These are phyloP conservation scores for Danio albolineatus DNA, from an alignment of 2,797 vertebrate species.

Conservation along the genomic window DNA sequence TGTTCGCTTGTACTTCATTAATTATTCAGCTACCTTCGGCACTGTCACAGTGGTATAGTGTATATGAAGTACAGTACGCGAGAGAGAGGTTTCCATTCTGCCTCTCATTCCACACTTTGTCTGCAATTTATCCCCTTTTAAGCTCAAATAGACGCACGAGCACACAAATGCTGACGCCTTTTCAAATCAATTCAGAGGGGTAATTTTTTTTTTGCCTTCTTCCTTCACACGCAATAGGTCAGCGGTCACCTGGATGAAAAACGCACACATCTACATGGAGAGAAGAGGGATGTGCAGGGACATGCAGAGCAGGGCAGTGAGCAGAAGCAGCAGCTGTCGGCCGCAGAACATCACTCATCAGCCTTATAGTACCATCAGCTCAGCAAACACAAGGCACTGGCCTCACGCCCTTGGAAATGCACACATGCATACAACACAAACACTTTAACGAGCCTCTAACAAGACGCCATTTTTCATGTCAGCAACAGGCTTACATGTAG, in stretches of 20 bases:
- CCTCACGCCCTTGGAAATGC: slow-evolving; percentile 36
- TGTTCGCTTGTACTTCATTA: slow-evolving; percentile 48
- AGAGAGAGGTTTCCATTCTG: not conserved
- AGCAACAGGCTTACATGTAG: not conserved
- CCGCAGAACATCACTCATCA: slow-evolving; percentile 75
- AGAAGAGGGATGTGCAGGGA: slow-evolving; percentile 70
- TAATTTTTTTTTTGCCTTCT: slow-evolving; percentile 14
- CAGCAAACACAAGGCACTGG: slow-evolving; percentile 57
- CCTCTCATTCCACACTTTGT: not conserved
- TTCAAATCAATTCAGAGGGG: slow-evolving; percentile 20
- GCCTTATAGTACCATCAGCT: slow-evolving; percentile 62
- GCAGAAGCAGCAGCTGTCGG: slow-evolving; percentile 77
- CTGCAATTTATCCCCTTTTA: not conserved
- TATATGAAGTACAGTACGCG: slow-evolving; percentile 12
- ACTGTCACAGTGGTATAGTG: slow-evolving; percentile 30
- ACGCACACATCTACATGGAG: slow-evolving; percentile 42
- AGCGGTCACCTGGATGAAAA: slow-evolving; percentile 65
- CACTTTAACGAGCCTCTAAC: slow-evolving; percentile 50
- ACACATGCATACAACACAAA: slow-evolving; percentile 41
- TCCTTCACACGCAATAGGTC: slow-evolving; percentile 40
- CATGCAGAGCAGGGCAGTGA: slow-evolving; percentile 61
- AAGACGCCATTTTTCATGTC: slow-evolving; percentile 7
- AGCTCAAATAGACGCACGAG: slow-evolving; percentile 6
- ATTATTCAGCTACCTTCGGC: slow-evolving; percentile 35
- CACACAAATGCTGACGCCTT: not conserved